Conservation (phyloP, 2,113 vertebrate genomes). For the Desmodus rotundus region DNA sequence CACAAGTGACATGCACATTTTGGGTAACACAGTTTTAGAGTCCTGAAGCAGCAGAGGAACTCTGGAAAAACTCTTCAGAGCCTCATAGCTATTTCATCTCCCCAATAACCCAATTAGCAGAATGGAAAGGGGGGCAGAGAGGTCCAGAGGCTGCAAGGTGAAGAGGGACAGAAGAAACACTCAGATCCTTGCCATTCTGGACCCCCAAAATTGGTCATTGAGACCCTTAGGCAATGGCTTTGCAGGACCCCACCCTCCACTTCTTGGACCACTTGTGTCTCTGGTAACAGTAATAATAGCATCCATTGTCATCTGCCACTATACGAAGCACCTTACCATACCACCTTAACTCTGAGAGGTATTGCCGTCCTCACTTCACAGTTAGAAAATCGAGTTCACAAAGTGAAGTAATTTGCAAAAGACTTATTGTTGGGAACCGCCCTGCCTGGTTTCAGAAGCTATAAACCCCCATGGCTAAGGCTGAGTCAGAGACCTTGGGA, state of each 20-base stretch:
- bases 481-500: no score
- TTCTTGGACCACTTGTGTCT: background rate
- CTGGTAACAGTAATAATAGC: background rate
- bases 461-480: no score
- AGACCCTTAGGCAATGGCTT: background rate
- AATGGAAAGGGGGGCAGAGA: background rate
- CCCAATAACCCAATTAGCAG: background rate
- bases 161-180: background rate
- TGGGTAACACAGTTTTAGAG: background rate
- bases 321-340: background rate
- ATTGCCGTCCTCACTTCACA: background rate
- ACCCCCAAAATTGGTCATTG: background rate
- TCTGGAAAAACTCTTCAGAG: background rate
- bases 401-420: background rate
- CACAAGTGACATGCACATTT: background rate
- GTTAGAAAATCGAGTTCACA: background rate
- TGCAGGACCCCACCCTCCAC: background rate
- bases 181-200: background rate
- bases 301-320: background rate
- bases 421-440: no score
- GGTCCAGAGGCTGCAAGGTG: background rate
- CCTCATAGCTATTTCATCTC: background rate
- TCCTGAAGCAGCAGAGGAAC: background rate
- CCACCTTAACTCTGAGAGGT: background rate
- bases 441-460: no score